These are phyloP conservation scores for Hipparchia sbordonii DNA, from an alignment of 2,888 invertebrate species.

Conservation along the genomic window DNA sequence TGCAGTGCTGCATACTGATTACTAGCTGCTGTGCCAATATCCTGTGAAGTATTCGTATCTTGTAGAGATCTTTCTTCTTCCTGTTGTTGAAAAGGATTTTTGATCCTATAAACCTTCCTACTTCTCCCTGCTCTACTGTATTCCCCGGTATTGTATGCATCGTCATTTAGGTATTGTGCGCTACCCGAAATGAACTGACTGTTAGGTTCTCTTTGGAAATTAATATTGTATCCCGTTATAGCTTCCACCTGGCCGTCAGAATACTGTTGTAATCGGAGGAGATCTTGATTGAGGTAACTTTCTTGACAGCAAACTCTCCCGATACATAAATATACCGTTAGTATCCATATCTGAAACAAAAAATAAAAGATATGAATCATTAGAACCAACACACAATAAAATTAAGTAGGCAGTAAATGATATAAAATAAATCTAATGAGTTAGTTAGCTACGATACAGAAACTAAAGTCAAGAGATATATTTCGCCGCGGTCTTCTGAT, in stretches of 20 bases:
- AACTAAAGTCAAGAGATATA: no score
- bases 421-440: no score
- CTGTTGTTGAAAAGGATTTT: constrained; percentile 73
- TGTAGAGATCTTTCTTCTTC: constrained; percentile 55
- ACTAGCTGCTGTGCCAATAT: constrained; percentile 73
- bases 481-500: no score
- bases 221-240: constrained; percentile 62
- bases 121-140: constrained; percentile 59
- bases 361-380: constrained; percentile 37
- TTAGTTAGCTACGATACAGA: no score
- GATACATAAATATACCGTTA: constrained; percentile 66
- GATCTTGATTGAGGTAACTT: constrained; percentile 67
- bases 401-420: no score
- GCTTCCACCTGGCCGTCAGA: constrained; percentile 62
- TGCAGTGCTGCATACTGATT: constrained; percentile 77
- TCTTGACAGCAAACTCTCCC: constrained; percentile 66
- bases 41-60: constrained; percentile 56
- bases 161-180: constrained; percentile 64
- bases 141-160: constrained; percentile 60
- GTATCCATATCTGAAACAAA: constrained; percentile 76
- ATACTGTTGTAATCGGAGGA: constrained; percentile 65
- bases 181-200: constrained; percentile 63
- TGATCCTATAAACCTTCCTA: constrained; percentile 71
- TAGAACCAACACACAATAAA: not conserved
- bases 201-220: constrained; percentile 64